Conservation (phyloP, 1,140 invertebrate species). For the Procambarus clarkii region DNA sequence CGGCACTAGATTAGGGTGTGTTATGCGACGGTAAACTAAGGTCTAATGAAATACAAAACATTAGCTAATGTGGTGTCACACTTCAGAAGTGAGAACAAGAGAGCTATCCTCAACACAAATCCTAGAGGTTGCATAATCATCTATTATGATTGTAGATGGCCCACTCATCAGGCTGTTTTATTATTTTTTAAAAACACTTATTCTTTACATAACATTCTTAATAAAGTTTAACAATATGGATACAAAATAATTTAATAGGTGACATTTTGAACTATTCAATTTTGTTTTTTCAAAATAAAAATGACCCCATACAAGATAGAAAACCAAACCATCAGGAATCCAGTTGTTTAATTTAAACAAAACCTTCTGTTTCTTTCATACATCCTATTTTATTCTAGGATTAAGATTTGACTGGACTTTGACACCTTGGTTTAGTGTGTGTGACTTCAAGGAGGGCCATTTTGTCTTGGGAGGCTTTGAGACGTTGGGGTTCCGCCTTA, state of each 20-base stretch:
- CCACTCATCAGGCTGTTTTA: conserved; percentile 16
- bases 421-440: conserved; percentile 36
- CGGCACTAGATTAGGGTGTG: background rate
- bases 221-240: background rate
- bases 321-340: background rate
- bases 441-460: conserved; percentile 26
- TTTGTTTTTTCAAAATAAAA: background rate
- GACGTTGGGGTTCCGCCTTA: conserved; percentile 11
- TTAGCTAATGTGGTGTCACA: conserved; percentile 15
- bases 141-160: conserved; percentile 1
- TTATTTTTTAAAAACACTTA: conserved; percentile 10
- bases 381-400: conserved; percentile 26
- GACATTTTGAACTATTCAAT: conserved; percentile 5
- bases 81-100: conserved; percentile 34
- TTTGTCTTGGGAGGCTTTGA: conserved; percentile 49
- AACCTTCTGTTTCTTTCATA: background rate
- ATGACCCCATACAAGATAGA: background rate
- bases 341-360: background rate
- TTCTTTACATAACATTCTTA: conserved; percentile 11
- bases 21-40: background rate
- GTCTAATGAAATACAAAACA: conserved; percentile 9
- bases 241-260: conserved; percentile 9
- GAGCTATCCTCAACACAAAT: background rate
- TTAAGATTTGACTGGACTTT: conserved; percentile 56
- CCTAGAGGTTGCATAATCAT: background rate